Evolutionary conservation across 2,888 invertebrate species (phyloP).

Genomic region (Crioceris asparagi): DNA sequence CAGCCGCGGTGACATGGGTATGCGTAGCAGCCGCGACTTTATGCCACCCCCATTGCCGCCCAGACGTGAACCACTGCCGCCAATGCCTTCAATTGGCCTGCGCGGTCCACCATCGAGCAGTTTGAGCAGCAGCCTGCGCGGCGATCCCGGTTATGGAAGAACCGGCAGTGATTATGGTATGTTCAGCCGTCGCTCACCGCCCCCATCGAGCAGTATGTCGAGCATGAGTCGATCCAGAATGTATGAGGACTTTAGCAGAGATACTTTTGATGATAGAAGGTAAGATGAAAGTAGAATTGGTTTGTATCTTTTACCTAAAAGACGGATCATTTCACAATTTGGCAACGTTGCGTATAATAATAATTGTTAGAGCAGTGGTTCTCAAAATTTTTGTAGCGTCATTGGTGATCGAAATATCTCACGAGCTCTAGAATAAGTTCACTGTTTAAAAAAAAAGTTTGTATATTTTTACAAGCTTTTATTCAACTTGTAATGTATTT

Average conservation of each 20-base stretch:
- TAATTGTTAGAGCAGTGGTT: too few species aligned
- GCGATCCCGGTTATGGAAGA: slow-evolving; percentile 50
- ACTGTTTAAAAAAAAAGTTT: background rate
- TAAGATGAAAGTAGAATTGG: slow-evolving; percentile 31
- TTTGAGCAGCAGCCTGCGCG: slow-evolving; percentile 55
- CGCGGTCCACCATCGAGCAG: slow-evolving; percentile 50
- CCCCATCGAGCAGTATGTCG: slow-evolving; percentile 42
- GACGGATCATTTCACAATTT: background rate
- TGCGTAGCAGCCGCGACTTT: slow-evolving; percentile 51
- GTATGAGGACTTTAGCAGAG: slow-evolving; percentile 82
- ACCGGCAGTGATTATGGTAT: slow-evolving; percentile 56
- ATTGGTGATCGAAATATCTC: background rate
- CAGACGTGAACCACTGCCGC: slow-evolving; percentile 67
- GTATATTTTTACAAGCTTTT: too few species aligned
- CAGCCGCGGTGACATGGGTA: slow-evolving; percentile 35
- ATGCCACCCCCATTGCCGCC: slow-evolving; percentile 60
- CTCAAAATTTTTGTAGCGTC: background rate
- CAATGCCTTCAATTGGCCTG: slow-evolving; percentile 47
- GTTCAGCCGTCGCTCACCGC: slow-evolving; percentile 76
- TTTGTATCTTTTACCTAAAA: slow-evolving; percentile 1
- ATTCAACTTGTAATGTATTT: too few species aligned
- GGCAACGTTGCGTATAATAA: background rate
- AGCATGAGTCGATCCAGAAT: slow-evolving; percentile 47
- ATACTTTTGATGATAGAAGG: slow-evolving; percentile 80
- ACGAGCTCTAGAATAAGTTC: too few species aligned